Evolutionary conservation across 1,140 invertebrate species (phyloP).

Genomic region (Halesus radiatus): DNA sequence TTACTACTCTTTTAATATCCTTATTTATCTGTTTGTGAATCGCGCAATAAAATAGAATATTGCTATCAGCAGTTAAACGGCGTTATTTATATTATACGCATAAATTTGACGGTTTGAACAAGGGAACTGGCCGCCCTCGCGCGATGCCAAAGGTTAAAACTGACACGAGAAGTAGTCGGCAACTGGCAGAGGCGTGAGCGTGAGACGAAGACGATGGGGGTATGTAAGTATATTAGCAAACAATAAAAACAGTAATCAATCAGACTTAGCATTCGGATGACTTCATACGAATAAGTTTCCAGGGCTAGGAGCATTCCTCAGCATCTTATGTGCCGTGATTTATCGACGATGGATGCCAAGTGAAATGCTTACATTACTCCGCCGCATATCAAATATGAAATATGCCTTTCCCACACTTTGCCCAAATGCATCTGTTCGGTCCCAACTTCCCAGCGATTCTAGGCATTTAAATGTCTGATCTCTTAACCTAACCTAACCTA

Average conservation of each 20-base stretch:
- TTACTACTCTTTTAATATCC: too few species aligned
- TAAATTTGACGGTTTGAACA: background rate
- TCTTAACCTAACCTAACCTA: too few species aligned
- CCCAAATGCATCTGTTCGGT: background rate
- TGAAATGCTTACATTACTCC: conserved; percentile 22
- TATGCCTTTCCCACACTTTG: conserved; percentile 26
- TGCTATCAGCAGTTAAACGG: too few species aligned
- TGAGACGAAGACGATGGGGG: too few species aligned
- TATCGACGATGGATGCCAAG: conserved; percentile 5
- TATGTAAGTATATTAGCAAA: conserved; percentile 40
- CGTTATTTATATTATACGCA: too few species aligned
- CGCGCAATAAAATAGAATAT: too few species aligned
- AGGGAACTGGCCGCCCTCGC: conserved; percentile 18
- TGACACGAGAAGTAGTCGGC: background rate
- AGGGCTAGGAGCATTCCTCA: conserved; percentile 24
- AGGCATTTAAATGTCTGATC: background rate
- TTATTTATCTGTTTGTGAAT: too few species aligned
- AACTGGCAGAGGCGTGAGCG: too few species aligned
- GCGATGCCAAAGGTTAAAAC: background rate
- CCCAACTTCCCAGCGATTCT: conserved; percentile 3
- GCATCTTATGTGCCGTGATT: conserved; percentile 20
- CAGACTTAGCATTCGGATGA: conserved; percentile 41
- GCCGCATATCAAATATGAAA: conserved; percentile 15
- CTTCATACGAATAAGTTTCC: conserved; percentile 23
- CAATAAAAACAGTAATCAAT: conserved; percentile 44